Evolutionary conservation across 2,888 invertebrate genomes (phyloP), one percentile per base, ranked within the genome.

Genomic region (Craniophora ligustri): DNA sequence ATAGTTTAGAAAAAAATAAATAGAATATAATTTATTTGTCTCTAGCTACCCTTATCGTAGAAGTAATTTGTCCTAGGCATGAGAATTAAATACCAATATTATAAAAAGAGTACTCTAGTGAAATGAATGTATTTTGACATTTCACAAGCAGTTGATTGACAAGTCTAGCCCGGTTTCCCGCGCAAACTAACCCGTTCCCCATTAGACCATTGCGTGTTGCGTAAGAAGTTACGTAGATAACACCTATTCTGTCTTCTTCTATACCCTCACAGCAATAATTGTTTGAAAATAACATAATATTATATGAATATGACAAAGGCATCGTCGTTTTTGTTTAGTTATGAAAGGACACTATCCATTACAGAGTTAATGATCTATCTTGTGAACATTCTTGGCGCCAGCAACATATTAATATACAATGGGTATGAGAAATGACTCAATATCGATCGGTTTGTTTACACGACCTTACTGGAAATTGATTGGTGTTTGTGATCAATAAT

Each of bases 101-200:
- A n/a, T n/a, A n/a, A n/a, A n/a, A n/a, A n/a, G n/a, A n/a, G n/a
- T n/a, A n/a, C n/a, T n/a, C n/a, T n/a, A n/a, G 21, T 48, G 15
- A 19, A 46, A 40, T 40, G 34, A 28, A 32, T 19, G 47, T 42
- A 34, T 3, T 18, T 23, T 31, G 46, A 45, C 44, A 53, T 66
- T 70, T 70, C 61, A 49, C 47, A 66, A 66, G 36, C 30, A 39
- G 49, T 44, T n/a, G 26, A 23, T 31, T 44, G 54, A 44, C 67
- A 48, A 14, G 57, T 44, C 48, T 41, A 50, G 71, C 47, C 38
- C 26, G 56, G 48, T 67, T 57, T 56, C 19, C 67, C 55, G 45
- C 45, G 46, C 47, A 26, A 45, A 19, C 23, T 40, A 61, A 53
- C 51, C 41, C 32, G 56, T 62, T 70, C 38, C 30, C 16, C 48